Conservation (phyloP, 2,888 invertebrate genomes). For the Calameuta idolon region DNA sequence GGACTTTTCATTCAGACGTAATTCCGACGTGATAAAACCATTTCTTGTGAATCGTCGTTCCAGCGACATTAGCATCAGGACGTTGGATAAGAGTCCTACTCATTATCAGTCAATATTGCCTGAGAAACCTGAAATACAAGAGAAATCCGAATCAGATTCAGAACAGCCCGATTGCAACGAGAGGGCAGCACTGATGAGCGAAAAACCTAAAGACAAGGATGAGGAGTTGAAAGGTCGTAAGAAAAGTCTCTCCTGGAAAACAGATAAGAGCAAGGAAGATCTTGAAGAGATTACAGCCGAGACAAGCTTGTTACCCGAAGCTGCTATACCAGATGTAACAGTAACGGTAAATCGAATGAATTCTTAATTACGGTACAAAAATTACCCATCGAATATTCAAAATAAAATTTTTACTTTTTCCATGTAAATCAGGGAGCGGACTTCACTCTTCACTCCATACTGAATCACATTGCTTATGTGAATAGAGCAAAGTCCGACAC, state of each 20-base stretch:
- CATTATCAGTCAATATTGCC: constrained; percentile 45
- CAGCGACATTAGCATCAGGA: constrained; percentile 59
- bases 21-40: constrained; percentile 55
- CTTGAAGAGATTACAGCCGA: constrained; percentile 64
- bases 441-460: constrained; percentile 68
- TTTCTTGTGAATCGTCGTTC: constrained; percentile 53
- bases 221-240: constrained; percentile 54
- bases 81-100: constrained; percentile 55
- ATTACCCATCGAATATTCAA: neutral
- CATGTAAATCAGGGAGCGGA: constrained; percentile 52
- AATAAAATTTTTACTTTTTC: neutral
- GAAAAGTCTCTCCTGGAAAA: constrained; percentile 67
- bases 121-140: constrained; percentile 50
- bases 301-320: constrained; percentile 59
- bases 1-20: constrained; percentile 53
- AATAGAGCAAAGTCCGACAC: constrained; percentile 66
- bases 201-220: constrained; percentile 45
- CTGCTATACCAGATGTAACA: constrained; percentile 37
- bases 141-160: constrained; percentile 61
- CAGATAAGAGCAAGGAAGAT: constrained; percentile 50
- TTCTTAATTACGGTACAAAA: neutral
- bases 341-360: constrained; percentile 40
- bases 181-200: constrained; percentile 56
- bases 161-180: constrained; percentile 61
- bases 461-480: constrained; percentile 71